A percentile compares a stretch with the other conserved stretches of the same genome.
Conservation (phyloP, 2,888 invertebrate species). For the Drosophila ustulata region DNA sequence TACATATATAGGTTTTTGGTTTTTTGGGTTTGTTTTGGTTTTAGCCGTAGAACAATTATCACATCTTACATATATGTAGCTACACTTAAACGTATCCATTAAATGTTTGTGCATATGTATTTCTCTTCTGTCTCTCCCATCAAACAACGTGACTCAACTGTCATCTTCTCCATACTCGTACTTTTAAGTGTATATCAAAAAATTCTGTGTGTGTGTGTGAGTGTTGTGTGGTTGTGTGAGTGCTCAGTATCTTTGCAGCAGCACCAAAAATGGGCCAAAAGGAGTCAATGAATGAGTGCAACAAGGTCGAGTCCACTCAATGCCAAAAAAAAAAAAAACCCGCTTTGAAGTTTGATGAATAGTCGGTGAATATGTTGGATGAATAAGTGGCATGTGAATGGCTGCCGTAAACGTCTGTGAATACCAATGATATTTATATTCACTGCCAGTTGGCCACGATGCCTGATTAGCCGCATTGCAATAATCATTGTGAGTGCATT, state of each 20-base stretch:
- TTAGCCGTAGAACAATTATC: conserved; percentile 79
- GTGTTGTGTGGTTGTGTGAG: not conserved
- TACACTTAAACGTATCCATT: conserved; percentile 75
- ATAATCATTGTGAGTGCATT: conserved; percentile 11
- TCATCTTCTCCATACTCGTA: not conserved
- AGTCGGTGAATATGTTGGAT: not conserved
- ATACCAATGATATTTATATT: no score
- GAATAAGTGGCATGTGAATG: not conserved
- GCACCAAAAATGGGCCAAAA: not conserved
- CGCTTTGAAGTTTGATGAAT: not conserved
- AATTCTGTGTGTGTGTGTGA: not conserved
- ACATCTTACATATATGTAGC: conserved; percentile 77
- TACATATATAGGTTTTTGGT: conserved; percentile 48
- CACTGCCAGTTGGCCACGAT: not conserved
- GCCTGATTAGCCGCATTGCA: conserved; percentile 4
- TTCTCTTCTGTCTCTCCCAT: conserved; percentile 27
- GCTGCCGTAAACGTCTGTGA: not conserved
- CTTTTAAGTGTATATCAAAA: conserved; percentile 34
- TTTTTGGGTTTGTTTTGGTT: conserved; percentile 34
- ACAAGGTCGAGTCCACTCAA: no score
- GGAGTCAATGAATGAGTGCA: no score
- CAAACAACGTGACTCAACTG: not conserved
- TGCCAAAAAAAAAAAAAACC: not conserved
- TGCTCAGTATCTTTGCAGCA: not conserved
- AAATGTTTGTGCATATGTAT: conserved; percentile 74